A percentile compares a stretch with the other conserved stretches of the same genome.
Evolutionary conservation across 2,888 invertebrate genomes (phyloP).

Genomic region (Troides oblongomaculatus): DNA sequence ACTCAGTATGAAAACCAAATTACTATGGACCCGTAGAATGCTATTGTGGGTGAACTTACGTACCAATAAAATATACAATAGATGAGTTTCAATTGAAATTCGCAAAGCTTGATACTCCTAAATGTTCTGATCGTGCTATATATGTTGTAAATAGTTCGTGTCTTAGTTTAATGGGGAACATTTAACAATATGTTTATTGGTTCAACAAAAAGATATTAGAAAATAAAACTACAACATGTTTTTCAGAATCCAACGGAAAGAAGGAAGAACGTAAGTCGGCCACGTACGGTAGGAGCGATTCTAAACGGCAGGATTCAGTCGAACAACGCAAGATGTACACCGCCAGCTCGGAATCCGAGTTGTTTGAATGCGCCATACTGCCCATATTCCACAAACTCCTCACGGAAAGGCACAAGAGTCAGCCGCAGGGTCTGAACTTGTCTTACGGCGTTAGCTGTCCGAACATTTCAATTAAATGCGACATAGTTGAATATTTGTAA

Average conservation of each 20-base stretch:
- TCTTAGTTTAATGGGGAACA: too few species aligned
- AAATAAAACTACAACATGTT: neutral
- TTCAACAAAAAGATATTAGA: too few species aligned
- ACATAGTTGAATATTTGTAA: slow-evolving; percentile 96
- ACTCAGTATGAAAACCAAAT: too few species aligned
- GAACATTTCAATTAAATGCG: slow-evolving; percentile 96
- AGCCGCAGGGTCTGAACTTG: slow-evolving; percentile 83
- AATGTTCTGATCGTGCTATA: too few species aligned
- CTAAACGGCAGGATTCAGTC: slow-evolving; percentile 66
- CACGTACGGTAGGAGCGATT: slow-evolving; percentile 68
- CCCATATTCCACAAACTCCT: slow-evolving; percentile 96
- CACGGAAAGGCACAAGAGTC: slow-evolving; percentile 88
- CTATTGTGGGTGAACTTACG: too few species aligned
- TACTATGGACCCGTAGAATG: too few species aligned
- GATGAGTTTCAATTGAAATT: too few species aligned
- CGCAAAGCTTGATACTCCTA: too few species aligned
- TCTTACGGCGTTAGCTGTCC: slow-evolving; percentile 93
- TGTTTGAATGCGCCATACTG: slow-evolving; percentile 91
- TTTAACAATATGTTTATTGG: too few species aligned
- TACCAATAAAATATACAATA: too few species aligned
- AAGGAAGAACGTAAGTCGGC: slow-evolving; percentile 75
- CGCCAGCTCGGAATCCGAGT: slow-evolving; percentile 90
- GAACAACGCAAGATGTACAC: slow-evolving; percentile 82
- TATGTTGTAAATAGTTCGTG: too few species aligned
- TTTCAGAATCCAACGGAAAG: slow-evolving; percentile 61